Evolutionary conservation across 2,797 vertebrate species (phyloP).

Genomic region (Schizopygopsis pylzovi): DNA sequence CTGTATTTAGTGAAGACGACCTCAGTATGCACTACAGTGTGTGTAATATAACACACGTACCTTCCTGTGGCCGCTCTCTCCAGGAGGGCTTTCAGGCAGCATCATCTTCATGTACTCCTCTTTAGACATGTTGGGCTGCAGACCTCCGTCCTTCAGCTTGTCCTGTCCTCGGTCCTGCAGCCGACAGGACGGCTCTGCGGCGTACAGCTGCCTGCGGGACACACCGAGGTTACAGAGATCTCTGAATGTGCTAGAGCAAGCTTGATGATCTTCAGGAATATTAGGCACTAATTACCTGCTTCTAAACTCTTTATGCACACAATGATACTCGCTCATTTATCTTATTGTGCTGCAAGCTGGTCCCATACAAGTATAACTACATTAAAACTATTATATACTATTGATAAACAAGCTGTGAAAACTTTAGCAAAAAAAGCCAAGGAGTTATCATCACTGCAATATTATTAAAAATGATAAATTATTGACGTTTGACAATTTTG

Average conservation of each 20-base stretch:
- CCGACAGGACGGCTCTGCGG: slow-evolving; percentile 80
- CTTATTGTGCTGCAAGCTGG: neutral
- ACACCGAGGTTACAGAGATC: slow-evolving; percentile 27
- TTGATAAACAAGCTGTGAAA: neutral
- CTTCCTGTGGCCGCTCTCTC: slow-evolving; percentile 86
- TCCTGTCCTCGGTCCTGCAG: slow-evolving; percentile 73
- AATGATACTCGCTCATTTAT: neutral
- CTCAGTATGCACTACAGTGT: neutral
- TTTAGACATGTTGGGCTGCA: slow-evolving; percentile 86
- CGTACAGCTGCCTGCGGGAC: slow-evolving; percentile 83
- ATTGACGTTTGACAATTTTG: neutral
- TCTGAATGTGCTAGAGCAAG: neutral
- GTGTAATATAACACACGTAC: slow-evolving; percentile 70
- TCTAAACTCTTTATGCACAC: neutral
- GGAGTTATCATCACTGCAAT: neutral
- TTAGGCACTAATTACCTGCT: neutral
- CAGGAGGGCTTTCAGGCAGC: slow-evolving; percentile 83
- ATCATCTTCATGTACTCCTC: slow-evolving; percentile 92
- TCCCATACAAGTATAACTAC: neutral
- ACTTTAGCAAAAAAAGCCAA: neutral
- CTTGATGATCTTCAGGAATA: neutral
- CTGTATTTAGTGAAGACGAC: too few relatives aligned
- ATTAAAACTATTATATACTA: neutral
- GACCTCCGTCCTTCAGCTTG: slow-evolving; percentile 73
- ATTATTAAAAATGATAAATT: neutral